Evolutionary conservation across 2,113 vertebrate species (phyloP), one percentile per base, ranked within the genome.

Genomic region (Neolamprologus caudopunctatus): DNA sequence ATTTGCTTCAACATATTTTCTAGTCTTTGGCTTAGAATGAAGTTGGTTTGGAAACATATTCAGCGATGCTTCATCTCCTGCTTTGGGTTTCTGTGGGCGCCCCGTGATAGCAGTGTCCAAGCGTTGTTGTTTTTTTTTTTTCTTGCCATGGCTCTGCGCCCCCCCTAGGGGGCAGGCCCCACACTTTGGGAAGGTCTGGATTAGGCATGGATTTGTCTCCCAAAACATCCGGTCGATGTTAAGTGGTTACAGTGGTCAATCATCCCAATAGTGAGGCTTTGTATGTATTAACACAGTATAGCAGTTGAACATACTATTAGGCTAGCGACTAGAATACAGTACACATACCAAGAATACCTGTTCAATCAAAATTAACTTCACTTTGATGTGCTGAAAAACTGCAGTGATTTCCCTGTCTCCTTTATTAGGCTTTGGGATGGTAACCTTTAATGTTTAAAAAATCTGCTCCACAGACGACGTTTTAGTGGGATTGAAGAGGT

Each of bases 1-100:
- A 19, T 9, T 1, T 51, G 1, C 50, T 9, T 51, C 17, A 51
- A 0, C 3, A 19, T 0, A 9, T 19, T 51, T 51, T 51, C 2
- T 51, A 1, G 1, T 51, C 50, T 51, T 51, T 51, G 8, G 3
- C 17, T 51, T 0, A 9, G 47, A 50, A 50, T 51, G 47, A 51
- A 9, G 47, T 51, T 51, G 47, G 47, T 5, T 51, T 51, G 47
- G 17, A 19, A 51, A 51, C 47, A 51, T 51, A 51, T 19, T 17
- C 47, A 51, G 47, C 3, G 16, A 50, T 5, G 8, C 8, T 19
- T 9, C 47, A 17, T 50, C 47, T 50, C 45, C 45, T 50, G 4
- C 16, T 4, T 50, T 50, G 45, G 0, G 45, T 50, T 50, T 50
- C 7, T 50, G 16, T 50, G 2, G 45, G 45, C 1, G 16, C 16